Conservation (phyloP, 2,888 invertebrate species). For the Antheraea assamensis region DNA sequence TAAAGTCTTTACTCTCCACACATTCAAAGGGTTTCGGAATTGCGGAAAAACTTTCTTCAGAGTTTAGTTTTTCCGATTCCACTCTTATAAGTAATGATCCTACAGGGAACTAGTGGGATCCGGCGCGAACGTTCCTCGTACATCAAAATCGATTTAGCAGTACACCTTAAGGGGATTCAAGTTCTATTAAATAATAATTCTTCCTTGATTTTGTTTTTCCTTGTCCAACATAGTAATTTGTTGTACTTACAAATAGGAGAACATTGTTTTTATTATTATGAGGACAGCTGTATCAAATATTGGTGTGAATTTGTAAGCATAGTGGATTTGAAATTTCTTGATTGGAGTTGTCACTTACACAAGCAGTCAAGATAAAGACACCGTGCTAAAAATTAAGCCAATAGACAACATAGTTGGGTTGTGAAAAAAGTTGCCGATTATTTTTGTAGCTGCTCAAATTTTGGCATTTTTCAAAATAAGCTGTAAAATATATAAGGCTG, state of each 20-base stretch:
- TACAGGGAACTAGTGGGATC: not conserved
- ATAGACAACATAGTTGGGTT: too few species aligned
- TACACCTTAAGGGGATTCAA: constrained; percentile 7
- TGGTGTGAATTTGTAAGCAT: too few species aligned
- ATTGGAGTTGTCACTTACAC: too few species aligned
- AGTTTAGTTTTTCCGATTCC: constrained; percentile 9
- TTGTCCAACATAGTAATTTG: not conserved
- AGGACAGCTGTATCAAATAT: too few species aligned
- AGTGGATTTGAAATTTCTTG: too few species aligned
- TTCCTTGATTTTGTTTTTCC: not conserved
- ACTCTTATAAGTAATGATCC: constrained; percentile 11
- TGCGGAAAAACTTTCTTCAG: constrained; percentile 10
- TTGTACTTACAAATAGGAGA: not conserved
- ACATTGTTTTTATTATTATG: too few species aligned
- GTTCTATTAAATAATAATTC: constrained; percentile 9
- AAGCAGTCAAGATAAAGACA: too few species aligned
- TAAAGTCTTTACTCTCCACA: constrained; percentile 4
- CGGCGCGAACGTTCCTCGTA: not conserved
- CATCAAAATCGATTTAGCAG: constrained; percentile 5
- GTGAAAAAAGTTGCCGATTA: too few species aligned
- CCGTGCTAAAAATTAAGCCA: too few species aligned
- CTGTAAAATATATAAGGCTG: too few species aligned
- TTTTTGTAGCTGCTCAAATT: too few species aligned
- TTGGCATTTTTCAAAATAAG: too few species aligned
- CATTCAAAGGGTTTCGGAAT: constrained; percentile 6